These are phyloP conservation scores for Crioceris asparagi DNA, from an alignment of 2,888 invertebrate species.

Conservation along the genomic window DNA sequence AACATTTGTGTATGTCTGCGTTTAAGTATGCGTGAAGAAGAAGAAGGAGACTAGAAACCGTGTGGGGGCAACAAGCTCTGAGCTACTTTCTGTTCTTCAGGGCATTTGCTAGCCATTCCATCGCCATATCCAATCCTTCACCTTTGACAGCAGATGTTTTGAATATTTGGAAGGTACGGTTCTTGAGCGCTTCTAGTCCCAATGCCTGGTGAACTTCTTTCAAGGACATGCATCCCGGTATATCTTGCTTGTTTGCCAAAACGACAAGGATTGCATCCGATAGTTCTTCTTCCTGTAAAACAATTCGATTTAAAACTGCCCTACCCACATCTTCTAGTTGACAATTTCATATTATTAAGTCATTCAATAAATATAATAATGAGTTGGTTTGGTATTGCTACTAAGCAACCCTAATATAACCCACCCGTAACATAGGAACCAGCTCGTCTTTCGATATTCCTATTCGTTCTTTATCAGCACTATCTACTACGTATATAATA, in stretches of 20 bases:
- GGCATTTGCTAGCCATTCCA: constrained; percentile 97
- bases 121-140: constrained; percentile 95
- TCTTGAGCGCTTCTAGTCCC: constrained; percentile 88
- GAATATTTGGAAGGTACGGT: constrained; percentile 98
- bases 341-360: too few relatives aligned
- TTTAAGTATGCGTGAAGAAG: too few relatives aligned
- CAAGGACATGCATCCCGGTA: constrained; percentile 93
- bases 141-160: constrained; percentile 98
- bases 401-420: too few relatives aligned
- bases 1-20: too few relatives aligned
- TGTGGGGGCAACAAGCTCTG: too few relatives aligned
- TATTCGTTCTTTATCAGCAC: constrained; percentile 96
- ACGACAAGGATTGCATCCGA: constrained; percentile 93
- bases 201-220: constrained; percentile 95
- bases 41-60: constrained; percentile 23
- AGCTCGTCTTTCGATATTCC: constrained; percentile 98
- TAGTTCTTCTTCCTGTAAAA: constrained; percentile 87
- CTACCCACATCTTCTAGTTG: too few relatives aligned
- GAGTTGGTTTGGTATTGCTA: too few relatives aligned
- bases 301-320: too few relatives aligned
- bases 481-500: constrained; percentile 99
- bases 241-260: constrained; percentile 98
- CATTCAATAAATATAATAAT: too few relatives aligned
- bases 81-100: constrained; percentile 79
- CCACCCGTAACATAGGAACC: constrained; percentile 90